Conservation (phyloP, 2,797 vertebrate genomes). For the Acipenser transmontanus region DNA sequence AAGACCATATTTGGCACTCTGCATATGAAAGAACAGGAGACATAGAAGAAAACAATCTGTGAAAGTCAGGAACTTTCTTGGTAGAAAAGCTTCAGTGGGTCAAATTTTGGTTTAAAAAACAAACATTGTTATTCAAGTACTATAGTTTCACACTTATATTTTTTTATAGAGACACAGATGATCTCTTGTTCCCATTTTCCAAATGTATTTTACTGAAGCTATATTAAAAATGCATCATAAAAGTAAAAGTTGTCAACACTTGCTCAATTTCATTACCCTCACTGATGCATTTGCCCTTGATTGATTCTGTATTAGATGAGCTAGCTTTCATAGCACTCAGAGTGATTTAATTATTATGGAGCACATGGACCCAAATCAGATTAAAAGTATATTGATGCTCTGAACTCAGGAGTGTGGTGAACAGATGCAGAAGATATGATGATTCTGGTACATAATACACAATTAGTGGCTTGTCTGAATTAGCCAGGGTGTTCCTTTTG, state of each 20-base stretch:
- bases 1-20: no score
- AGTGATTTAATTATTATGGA: slow-evolving; percentile 57
- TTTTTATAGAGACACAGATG: no score
- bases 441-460: slow-evolving; percentile 23
- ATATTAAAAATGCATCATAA: slow-evolving; percentile 17
- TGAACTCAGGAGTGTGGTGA: slow-evolving; percentile 35
- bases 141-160: neutral
- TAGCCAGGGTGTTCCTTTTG: slow-evolving; percentile 23
- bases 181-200: no score
- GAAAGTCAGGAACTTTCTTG: no score
- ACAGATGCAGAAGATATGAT: slow-evolving; percentile 36
- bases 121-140: no score
- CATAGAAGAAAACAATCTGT: no score
- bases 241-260: slow-evolving; percentile 25
- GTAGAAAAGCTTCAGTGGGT: no score
- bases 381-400: slow-evolving; percentile 43
- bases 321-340: slow-evolving; percentile 40
- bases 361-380: slow-evolving; percentile 44
- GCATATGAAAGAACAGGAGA: no score
- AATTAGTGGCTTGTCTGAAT: slow-evolving; percentile 17
- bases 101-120: no score
- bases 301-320: slow-evolving; percentile 49
- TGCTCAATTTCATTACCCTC: slow-evolving; percentile 35
- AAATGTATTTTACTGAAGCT: neutral
- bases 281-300: slow-evolving; percentile 42